Percentiles rank a stretch among this genome's conserved stretches.
Conservation (phyloP, 2,888 invertebrate genomes). For the Prosapia bicincta region DNA sequence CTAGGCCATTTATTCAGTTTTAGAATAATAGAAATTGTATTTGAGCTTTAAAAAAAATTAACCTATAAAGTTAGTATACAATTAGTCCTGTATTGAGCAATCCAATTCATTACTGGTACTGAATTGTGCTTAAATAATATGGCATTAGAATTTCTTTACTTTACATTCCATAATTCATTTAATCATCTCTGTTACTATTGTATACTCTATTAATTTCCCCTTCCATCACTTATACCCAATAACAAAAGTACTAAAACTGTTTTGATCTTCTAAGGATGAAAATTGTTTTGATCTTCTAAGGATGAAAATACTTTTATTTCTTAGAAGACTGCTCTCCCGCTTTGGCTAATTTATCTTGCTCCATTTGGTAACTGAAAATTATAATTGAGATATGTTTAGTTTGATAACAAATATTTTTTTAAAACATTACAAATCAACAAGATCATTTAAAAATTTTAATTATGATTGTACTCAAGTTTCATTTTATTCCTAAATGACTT, state of each 20-base stretch:
- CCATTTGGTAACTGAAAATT: neutral
- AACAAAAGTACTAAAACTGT: too few relatives aligned
- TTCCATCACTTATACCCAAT: too few relatives aligned
- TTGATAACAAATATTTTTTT: too few relatives aligned
- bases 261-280: too few relatives aligned
- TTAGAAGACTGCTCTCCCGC: neutral
- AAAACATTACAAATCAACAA: too few relatives aligned
- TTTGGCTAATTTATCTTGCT: neutral
- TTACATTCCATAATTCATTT: neutral
- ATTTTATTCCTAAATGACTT: too few relatives aligned
- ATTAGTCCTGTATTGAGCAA: neutral
- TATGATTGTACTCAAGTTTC: too few relatives aligned
- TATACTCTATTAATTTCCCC: neutral
- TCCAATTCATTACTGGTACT: neutral
- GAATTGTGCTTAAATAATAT: neutral
- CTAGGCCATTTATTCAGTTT: too few relatives aligned
- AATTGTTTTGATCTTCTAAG: too few relatives aligned
- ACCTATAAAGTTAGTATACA: neutral
- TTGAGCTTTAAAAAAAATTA: neutral
- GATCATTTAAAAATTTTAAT: too few relatives aligned
- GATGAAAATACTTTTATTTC: neutral
- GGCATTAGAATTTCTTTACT: neutral
- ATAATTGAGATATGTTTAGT: neutral
- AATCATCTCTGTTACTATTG: neutral
- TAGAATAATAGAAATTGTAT: too few relatives aligned